Evolutionary conservation across 2,888 invertebrate species (phyloP).

Genomic region (Parnassius apollo): DNA sequence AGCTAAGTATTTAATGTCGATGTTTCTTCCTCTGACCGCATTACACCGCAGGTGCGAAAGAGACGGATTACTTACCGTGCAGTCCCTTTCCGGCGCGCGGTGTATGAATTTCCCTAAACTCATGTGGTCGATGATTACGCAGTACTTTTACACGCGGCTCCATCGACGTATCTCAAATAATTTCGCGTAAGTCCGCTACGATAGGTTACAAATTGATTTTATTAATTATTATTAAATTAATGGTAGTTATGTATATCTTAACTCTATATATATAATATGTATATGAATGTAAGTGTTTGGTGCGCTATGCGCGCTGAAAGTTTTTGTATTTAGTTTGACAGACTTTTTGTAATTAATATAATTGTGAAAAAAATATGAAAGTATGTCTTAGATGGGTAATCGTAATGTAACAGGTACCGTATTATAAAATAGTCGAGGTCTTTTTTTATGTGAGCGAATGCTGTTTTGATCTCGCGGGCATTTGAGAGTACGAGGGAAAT

Average conservation of each 20-base stretch:
- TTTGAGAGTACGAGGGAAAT: conserved; percentile 62
- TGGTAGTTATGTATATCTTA: conserved; percentile 72
- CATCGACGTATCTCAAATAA: conserved; percentile 42
- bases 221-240: conserved; percentile 56
- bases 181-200: conserved; percentile 46
- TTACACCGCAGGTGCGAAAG: neutral
- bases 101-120: neutral
- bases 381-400: conserved; percentile 67
- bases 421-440: conserved; percentile 61
- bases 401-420: conserved; percentile 58
- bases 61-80: neutral
- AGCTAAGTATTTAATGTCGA: conserved; percentile 11
- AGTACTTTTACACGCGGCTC: conserved; percentile 33
- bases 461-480: conserved; percentile 75
- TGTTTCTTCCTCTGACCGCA: neutral
- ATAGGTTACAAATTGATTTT: conserved; percentile 54
- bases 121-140: neutral
- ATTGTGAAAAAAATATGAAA: conserved; percentile 55
- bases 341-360: conserved; percentile 77
- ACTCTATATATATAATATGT: conserved; percentile 57
- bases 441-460: conserved; percentile 76
- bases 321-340: conserved; percentile 77
- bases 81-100: conserved; percentile 3
- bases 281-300: conserved; percentile 71
- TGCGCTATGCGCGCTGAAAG: conserved; percentile 69